A percentile compares a stretch with the other conserved stretches of the same genome.
phyloP scores from a whole-genome alignment of 2,888 invertebrate species.

The Sisyra nigra region DNA sequence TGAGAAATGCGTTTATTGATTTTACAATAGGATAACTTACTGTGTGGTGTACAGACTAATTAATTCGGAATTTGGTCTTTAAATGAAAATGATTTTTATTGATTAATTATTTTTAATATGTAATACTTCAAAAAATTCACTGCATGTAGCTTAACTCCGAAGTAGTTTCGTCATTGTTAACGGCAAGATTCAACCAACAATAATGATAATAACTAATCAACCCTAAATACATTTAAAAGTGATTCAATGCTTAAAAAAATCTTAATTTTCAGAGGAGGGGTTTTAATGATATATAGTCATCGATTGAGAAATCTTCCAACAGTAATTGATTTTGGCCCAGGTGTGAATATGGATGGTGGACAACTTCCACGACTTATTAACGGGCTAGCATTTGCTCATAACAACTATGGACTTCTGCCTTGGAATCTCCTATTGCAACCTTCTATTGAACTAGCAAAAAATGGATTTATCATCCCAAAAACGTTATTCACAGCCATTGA shows the following conservation, averaged over 20 bases:
- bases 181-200: too few species aligned
- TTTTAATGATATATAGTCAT: conserved; percentile 57
- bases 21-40: too few species aligned
- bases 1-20: too few species aligned
- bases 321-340: conserved; percentile 38
- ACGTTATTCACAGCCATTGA: conserved; percentile 29
- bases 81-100: too few species aligned
- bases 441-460: conserved; percentile 35
- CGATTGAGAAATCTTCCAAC: conserved; percentile 32
- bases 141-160: too few species aligned
- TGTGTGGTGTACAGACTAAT: too few species aligned
- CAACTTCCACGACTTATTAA: conserved; percentile 39
- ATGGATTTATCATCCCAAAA: conserved; percentile 33
- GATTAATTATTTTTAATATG: too few species aligned
- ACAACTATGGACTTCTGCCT: conserved; percentile 33
- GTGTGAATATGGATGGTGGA: conserved; percentile 17
- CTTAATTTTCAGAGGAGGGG: conserved; percentile 45
- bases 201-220: too few species aligned
- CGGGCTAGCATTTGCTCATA: conserved; percentile 39
- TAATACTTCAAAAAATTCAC: too few species aligned
- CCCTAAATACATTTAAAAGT: too few species aligned
- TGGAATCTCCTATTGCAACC: conserved; percentile 44
- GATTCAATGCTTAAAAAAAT: neutral
- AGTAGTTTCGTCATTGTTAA: too few species aligned
- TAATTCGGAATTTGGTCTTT: too few species aligned